Evolutionary conservation across 2,888 invertebrate species (phyloP).

Genomic region (Dasypolia templi): DNA sequence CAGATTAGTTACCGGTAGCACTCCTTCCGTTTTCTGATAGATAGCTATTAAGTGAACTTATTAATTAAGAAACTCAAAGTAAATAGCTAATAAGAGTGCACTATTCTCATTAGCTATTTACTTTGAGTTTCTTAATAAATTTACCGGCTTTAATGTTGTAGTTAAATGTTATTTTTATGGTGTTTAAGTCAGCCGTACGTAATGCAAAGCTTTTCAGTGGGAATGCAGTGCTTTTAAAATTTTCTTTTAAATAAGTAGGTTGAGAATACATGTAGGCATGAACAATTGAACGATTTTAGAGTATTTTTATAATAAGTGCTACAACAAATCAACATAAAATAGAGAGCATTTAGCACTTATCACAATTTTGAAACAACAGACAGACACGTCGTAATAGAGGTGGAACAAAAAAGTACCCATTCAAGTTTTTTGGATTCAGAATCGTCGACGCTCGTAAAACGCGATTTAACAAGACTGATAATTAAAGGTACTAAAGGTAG

Average conservation of each 20-base stretch:
- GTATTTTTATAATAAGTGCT: background rate
- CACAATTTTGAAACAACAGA: slow-evolving; percentile 29
- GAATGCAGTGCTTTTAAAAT: background rate
- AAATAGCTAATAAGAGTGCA: slow-evolving; percentile 18
- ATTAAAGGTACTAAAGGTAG: no score
- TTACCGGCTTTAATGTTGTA: background rate
- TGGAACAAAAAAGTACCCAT: slow-evolving; percentile 37
- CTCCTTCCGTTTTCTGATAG: slow-evolving; percentile 38
- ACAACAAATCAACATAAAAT: background rate
- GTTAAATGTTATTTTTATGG: slow-evolving; percentile 9
- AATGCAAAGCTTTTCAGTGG: background rate
- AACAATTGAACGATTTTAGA: background rate
- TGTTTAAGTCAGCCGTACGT: background rate
- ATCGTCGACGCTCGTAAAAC: slow-evolving; percentile 49
- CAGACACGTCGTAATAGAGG: slow-evolving; percentile 28
- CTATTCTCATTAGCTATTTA: slow-evolving; percentile 23
- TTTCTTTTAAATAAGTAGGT: background rate
- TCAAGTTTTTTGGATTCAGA: slow-evolving; percentile 45
- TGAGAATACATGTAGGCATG: background rate
- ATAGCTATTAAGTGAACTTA: slow-evolving; percentile 24
- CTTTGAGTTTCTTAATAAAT: slow-evolving; percentile 31
- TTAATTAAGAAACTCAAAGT: slow-evolving; percentile 34
- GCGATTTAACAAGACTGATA: slow-evolving; percentile 73
- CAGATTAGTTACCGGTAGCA: slow-evolving; percentile 42
- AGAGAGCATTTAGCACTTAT: background rate